Evolutionary conservation across 2,797 vertebrate species (phyloP).

Genomic region (Molossus molossus): DNA sequence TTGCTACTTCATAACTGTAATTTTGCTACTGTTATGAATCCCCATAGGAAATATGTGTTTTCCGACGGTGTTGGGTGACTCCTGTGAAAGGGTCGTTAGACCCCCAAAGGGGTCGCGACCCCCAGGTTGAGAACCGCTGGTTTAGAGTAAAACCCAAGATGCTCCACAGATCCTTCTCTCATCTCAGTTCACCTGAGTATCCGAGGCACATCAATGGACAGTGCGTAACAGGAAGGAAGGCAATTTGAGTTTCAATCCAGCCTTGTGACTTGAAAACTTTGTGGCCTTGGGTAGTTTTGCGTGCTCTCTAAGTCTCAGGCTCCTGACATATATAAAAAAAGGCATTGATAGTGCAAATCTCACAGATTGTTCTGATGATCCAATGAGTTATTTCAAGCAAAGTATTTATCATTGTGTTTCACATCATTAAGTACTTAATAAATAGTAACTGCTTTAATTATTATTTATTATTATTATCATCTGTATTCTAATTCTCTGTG

Average conservation of each 20-base stretch:
- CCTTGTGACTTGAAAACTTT: background rate
- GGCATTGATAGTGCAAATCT: slow-evolving; percentile 18
- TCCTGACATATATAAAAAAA: slow-evolving; percentile 7
- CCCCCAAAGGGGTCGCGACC: no score
- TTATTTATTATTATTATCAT: slow-evolving; percentile 75
- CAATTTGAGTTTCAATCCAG: background rate
- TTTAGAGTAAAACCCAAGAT: background rate
- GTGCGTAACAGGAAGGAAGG: background rate
- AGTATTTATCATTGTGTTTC: slow-evolving; percentile 76
- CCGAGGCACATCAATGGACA: background rate
- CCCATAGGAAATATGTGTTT: no score
- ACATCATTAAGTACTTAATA: slow-evolving; percentile 78
- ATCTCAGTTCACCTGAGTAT: background rate
- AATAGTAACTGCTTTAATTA: slow-evolving; percentile 68
- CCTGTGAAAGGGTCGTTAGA: no score
- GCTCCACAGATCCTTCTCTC: background rate
- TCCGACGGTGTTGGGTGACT: no score
- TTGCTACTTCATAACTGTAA: no score
- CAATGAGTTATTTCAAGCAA: slow-evolving; percentile 56
- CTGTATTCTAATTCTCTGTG: slow-evolving; percentile 67
- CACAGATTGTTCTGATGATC: slow-evolving; percentile 56
- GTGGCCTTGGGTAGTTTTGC: background rate
- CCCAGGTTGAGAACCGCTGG: no score
- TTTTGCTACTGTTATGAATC: no score
- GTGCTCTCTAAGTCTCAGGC: background rate